These are phyloP conservation scores for Aproaerema taeniolella DNA, from an alignment of 2,888 invertebrate species.

Conservation along the genomic window DNA sequence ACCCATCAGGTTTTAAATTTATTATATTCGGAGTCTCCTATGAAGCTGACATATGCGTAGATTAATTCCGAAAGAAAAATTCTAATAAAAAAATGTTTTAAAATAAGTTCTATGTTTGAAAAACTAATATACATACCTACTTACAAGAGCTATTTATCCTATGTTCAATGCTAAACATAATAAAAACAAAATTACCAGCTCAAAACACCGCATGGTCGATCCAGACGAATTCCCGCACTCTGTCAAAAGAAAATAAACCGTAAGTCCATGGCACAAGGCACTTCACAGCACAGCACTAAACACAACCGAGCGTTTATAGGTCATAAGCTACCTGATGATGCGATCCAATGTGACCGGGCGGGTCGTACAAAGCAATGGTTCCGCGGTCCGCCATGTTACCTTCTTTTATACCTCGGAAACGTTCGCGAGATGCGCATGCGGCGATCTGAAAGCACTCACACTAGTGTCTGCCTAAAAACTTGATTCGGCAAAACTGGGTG, in stretches of 20 bases:
- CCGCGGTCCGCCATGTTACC: conserved; percentile 53
- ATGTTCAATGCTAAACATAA: no score
- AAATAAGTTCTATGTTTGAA: no score
- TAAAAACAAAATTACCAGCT: conserved; percentile 46
- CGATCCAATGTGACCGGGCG: conserved; percentile 33
- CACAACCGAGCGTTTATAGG: conserved; percentile 15
- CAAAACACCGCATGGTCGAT: conserved; percentile 58
- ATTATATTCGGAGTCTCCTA: no score
- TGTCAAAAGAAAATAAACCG: conserved; percentile 64
- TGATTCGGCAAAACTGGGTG: conserved; percentile 41
- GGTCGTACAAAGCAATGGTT: conserved; percentile 64
- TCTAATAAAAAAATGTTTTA: no score
- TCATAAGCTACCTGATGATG: conserved; percentile 23
- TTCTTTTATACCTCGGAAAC: conserved; percentile 76
- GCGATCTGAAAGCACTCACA: conserved; percentile 50
- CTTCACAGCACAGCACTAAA: conserved; percentile 35
- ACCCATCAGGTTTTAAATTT: no score
- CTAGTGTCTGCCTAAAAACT: conserved; percentile 26
- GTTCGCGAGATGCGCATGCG: conserved; percentile 58
- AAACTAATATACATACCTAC: no score
- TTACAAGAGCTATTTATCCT: no score
- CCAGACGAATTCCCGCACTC: conserved; percentile 41
- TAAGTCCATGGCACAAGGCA: conserved; percentile 24
- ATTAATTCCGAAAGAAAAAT: no score
- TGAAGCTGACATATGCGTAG: no score